Evolutionary conservation across 1,140 invertebrate species (phyloP), one percentile per base, ranked within the genome.

Genomic region (Saxidomus purpurata): DNA sequence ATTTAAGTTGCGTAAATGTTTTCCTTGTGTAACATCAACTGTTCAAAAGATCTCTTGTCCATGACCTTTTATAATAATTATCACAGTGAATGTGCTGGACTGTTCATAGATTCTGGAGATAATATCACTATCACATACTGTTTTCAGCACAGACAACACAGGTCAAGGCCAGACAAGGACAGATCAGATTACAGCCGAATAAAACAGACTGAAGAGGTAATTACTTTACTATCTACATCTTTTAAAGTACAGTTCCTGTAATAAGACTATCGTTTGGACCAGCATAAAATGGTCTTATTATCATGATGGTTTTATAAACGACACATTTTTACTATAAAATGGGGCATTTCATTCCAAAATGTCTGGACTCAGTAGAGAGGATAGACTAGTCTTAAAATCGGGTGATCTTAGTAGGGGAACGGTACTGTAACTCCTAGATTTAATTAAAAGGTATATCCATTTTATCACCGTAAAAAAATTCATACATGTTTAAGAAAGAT

Each of bases 141-240:
- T 55, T 77, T 49, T 47, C 74, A 77, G 74, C 74, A 77, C 11
- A 47, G 43, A 49, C 40, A 52, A 34, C 40, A 77, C 40, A 47
- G 43, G 17, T 49, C 40, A 11, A 36, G n/a, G 11, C 22, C 40
- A 34, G 74, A 77, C 22, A 28, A 43, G n/a, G 43, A 76, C 28
- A 76, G n/a, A 76, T 9, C 38, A 19, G 74, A 77, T 34, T 77
- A 77, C 43, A 49, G 15, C 4, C 8, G 49, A 6, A 19, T 77
- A 13, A 77, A 77, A n/a, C 22, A 77, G 49, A 77, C 74, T 25
- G 74, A 77, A 25, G 36, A 77, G 74, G 74, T 77, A 31, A 13
- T 13, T 71, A 11, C 31, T 31, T 19, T 8, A 71, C 11, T 71
- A 22, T 3, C 8, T 40, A 71, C 4, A 28, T 71, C n/a, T n/a